Percentiles rank a stretch among this genome's conserved stretches.
Evolutionary conservation across 2,888 invertebrate genomes (phyloP).

Genomic region (Drosophila imparisetae): DNA sequence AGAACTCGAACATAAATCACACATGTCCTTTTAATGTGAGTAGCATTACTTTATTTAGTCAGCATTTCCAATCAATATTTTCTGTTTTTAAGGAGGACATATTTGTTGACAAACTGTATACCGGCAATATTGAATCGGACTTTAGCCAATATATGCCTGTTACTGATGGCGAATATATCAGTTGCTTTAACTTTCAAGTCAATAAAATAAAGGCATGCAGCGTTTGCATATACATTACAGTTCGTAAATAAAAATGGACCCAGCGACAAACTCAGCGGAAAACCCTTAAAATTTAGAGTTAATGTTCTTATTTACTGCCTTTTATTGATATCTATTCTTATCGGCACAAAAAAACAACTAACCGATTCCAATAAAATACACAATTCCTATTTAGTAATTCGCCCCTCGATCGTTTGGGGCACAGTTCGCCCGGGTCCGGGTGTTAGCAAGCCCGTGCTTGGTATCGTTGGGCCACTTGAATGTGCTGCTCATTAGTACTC

Average conservation of each 20-base stretch:
- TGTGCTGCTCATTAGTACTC: no score
- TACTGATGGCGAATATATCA: not conserved
- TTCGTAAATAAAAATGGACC: not conserved
- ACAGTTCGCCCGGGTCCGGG: no score
- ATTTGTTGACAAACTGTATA: not conserved
- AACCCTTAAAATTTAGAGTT: not conserved
- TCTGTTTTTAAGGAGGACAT: not conserved
- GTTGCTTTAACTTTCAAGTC: not conserved
- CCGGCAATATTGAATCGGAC: not conserved
- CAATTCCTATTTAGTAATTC: no score
- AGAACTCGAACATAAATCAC: not conserved
- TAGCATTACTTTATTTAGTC: not conserved
- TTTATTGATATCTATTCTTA: no score
- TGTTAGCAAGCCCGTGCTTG: no score
- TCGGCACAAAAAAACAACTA: no score
- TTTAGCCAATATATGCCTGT: not conserved
- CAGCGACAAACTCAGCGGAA: not conserved
- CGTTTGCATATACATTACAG: not conserved
- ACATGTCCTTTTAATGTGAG: not conserved
- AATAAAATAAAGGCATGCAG: not conserved
- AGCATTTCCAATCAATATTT: not conserved
- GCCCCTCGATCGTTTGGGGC: no score
- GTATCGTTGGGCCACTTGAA: no score
- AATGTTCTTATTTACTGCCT: not conserved
- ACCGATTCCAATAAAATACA: no score